Evolutionary conservation across 2,888 invertebrate genomes (phyloP), one percentile per base, ranked within the genome.

Genomic region (Coleophora flavipennella): DNA sequence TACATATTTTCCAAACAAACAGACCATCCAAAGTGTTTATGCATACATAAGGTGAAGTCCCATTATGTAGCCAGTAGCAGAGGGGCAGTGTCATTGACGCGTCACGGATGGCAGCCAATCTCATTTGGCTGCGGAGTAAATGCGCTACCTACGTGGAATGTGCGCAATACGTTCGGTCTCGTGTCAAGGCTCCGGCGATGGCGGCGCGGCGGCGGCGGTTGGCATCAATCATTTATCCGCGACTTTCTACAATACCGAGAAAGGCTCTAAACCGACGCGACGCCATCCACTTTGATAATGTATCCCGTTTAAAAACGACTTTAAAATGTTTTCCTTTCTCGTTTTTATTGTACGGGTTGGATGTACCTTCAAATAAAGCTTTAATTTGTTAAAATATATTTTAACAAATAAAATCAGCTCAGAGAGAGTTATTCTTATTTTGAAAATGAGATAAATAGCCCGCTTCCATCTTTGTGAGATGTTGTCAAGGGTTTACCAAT

Each of bases 181-280:
- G 61, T 66, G 62, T n/a, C n/a, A 20, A 20, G 20, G 20, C 29
- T 10, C 9, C 29, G 3, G 29, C 29, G 10, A 62, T 72, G 72
- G 68, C 66, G 67, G 65, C 68, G 62, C 53, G 42, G 62, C 66
- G 69, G 66, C 70, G 63, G 55, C 55, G 51, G 43, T 46, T 35
- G 47, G 61, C 69, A 83, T 83, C 83, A 79, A 81, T 83, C 81
- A 83, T 81, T 75, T 75, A 81, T 75, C 74, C 72, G 59, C 59
- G 63, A 67, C 59, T 65, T 71, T 60, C 62, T 62, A 59, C 68
- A 62, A 63, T 73, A 80, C 75, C 69, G 61, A 62, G 67, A 67
- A 81, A 81, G 76, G 77, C 81, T 83, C 62, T 80, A 79, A 74
- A 66, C 68, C 72, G 62, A 65, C 65, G 66, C 65, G n/a, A n/a